Percentiles rank a stretch among this genome's conserved stretches.
Evolutionary conservation across 2,888 invertebrate genomes (phyloP).

Genomic region (Chrysolina americana): DNA sequence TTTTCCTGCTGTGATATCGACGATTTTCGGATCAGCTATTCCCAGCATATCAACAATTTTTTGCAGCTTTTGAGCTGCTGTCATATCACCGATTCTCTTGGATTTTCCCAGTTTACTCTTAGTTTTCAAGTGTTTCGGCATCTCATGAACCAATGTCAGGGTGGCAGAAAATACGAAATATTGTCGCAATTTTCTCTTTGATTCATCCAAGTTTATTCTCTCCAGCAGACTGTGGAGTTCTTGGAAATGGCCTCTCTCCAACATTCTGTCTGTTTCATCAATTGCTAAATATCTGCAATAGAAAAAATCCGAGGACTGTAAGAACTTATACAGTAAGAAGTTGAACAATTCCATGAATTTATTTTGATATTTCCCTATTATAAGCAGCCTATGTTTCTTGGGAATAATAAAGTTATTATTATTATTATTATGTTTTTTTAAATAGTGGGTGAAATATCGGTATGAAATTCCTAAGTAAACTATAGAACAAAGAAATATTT

Average conservation of each 20-base stretch:
- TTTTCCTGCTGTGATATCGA: slow-evolving; percentile 89
- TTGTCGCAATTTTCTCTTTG: slow-evolving; percentile 78
- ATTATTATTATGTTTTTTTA: too few relatives aligned
- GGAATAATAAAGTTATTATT: too few relatives aligned
- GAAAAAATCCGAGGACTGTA: too few relatives aligned
- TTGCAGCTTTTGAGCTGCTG: slow-evolving; percentile 83
- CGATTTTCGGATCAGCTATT: slow-evolving; percentile 90
- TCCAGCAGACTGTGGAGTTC: slow-evolving; percentile 89
- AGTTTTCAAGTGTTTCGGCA: slow-evolving; percentile 81
- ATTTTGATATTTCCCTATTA: too few relatives aligned
- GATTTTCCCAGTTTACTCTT: slow-evolving; percentile 71
- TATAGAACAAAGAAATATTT: too few relatives aligned
- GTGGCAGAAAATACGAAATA: slow-evolving; percentile 99
- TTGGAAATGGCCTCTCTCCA: slow-evolving; percentile 95
- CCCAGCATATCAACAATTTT: slow-evolving; percentile 85
- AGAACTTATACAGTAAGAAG: too few relatives aligned
- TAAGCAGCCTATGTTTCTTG: too few relatives aligned
- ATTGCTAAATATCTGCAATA: slow-evolving; percentile 89
- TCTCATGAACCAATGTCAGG: slow-evolving; percentile 90
- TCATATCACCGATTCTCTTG: slow-evolving; percentile 76
- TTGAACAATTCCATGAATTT: too few relatives aligned
- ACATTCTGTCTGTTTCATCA: slow-evolving; percentile 99
- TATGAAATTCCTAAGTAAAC: too few relatives aligned
- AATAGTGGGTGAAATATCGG: too few relatives aligned
- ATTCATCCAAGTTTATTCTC: slow-evolving; percentile 81